Evolutionary conservation across 1,140 invertebrate genomes (phyloP), one percentile per base, ranked within the genome.

Genomic region (Condylostylus longicornis): DNA sequence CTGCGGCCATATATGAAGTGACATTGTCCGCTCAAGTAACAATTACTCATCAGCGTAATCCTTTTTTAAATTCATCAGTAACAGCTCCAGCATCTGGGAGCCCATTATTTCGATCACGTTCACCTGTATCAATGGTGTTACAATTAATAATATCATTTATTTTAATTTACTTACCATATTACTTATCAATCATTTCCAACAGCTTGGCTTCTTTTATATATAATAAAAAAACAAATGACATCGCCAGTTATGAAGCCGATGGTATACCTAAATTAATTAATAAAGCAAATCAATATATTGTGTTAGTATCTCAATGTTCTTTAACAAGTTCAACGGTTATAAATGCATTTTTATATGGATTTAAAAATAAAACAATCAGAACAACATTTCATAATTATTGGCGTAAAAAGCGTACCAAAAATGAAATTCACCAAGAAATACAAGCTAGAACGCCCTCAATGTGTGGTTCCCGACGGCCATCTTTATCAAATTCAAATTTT

Each of bases 1-100:
- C 82, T 13, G 78, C 80, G 18, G 82, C 82, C 5, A 82, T 86
- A 42, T 85, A 82, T 58, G 79, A 85, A 62, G 80, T 85, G 5
- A 84, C 81, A 0, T 53, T 85, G 23, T 82, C 79, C 4, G 81
- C 82, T 2, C 81, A 84, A 61, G 80, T 82, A 25, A 83, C 80
- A 7, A 81, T 85, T 42, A 83, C 79, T 0, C 80, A 83, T 48
- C 79, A 83, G 51, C 62, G 76, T 29, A 82, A 82, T 50, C 79
- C 79, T 12, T 77, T 77, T 49, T 76, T 74, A 45, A 66, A 76
- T 41, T 70, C 74, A 27, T 15, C 25, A 9, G 62, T 66, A 5
- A 68, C 67, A 17, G 58, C 61, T 4, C 70, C 72, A 4, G 61
- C 69, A 4, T 61, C 65, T 6, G 66, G 65, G 27, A 67, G 66